Conservation (phyloP, 1,140 invertebrate genomes). For the Sitobion miscanthi region DNA sequence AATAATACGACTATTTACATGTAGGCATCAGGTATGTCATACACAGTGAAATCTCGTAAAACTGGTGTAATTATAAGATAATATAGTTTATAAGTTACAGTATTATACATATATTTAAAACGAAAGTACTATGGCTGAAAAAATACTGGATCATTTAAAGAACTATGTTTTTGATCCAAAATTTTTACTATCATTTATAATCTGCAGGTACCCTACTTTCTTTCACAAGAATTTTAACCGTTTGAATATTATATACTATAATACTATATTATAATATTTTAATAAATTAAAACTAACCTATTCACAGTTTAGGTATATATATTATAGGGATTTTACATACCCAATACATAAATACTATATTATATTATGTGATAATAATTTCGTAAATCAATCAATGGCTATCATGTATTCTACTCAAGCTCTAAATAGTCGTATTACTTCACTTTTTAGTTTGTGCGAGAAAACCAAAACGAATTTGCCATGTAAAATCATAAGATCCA, state of each 20-base stretch:
- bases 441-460: not conserved
- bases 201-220: not conserved
- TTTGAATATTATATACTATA: not conserved
- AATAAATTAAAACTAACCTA: not conserved
- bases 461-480: conserved; percentile 44
- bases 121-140: not conserved
- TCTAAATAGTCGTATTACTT: conserved; percentile 35
- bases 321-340: not conserved
- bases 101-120: conserved; percentile 4
- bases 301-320: not conserved
- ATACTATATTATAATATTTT: not conserved
- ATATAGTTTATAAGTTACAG: not conserved
- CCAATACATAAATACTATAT: not conserved
- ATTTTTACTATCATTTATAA: not conserved
- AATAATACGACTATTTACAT: not conserved
- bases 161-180: not conserved
- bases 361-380: not conserved
- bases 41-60: not conserved
- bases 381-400: not conserved
- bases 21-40: not conserved
- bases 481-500: conserved; percentile 45
- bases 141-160: not conserved
- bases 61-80: conserved; percentile 25
- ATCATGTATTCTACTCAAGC: not conserved
- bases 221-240: not conserved